Evolutionary conservation across 2,113 vertebrate genomes (phyloP), one percentile per base, ranked within the genome.

Genomic region (Mustela nigripes): DNA sequence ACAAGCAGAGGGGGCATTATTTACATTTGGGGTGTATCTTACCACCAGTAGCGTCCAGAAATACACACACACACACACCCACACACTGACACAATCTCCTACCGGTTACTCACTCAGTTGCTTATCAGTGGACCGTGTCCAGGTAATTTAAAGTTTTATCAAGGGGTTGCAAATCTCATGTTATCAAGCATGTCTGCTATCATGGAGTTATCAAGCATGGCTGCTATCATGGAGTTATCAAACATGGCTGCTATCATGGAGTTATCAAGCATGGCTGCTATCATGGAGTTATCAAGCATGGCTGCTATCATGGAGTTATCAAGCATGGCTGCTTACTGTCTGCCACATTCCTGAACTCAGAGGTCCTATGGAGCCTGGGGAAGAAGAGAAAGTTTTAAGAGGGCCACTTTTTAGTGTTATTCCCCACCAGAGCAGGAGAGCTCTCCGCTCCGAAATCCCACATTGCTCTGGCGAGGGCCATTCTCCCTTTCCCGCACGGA

Each of bases 21-120:
- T 96, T 58, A 69, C 2, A 65, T 71, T 83, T 36, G 33, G 78
- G 58, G 69, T 2, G 94, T 14, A 85, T 53, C 86, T 95, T 96
- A 36, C 80, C 63, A 63, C 5, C 12, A 69, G 11, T 21, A 7
- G 39, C 11, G 31, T 18, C 10, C 65, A 62, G 45, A 91, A 71
- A 90, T 50, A n/a, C 14, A 12, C 12, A 53, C 28, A 94, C 62
- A 7, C 22, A 86, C 63, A 89, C 45, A 63, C 39, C 36, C 14
- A 62, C 22, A 56, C 50, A 26, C n/a, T 48, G 33, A 93, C 22
- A 42, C 33, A 69, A n/a, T 56, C 28, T 80, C 36, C 15, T 33
- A 62, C 31, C 7, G 60, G 33, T 62, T 33, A 18, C 12, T 65
- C 22, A 22, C 33, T 73, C 50, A 36, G 33, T 36, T 76, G 11